Base-by-base conservation (phyloP, 2,888 invertebrate species). In the Stenoptilia bipunctidactyla region DNA sequence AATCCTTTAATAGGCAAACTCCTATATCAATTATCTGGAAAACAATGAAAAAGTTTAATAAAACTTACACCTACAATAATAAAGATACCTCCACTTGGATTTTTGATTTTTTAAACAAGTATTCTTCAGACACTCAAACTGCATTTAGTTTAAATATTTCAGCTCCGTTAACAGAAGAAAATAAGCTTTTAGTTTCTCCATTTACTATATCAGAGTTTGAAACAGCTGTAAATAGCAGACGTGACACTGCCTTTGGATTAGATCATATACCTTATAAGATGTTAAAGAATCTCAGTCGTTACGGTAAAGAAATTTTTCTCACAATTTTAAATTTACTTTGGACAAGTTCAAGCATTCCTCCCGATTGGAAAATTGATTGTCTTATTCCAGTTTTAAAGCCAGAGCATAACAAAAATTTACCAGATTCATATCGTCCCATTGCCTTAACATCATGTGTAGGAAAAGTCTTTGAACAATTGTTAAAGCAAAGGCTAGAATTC, bases 381-480 rank as follows among this genome's bases (percentile, higher is more conserved):
- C 27, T 45, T 15, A 33, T 45, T 15, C 45, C 45, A 4, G 33
- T 45, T 34, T 27, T 43, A 38, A 45, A 45, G 36, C 41, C 39
- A 9, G n/a, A 34, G 41, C n/a, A 43, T 35, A 10, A 14, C 27
- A 25, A 15, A 25, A 37, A n/a, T 15, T 12, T 37, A 15, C 20
- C 15, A 12, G 35, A 40, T 15, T 46, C 42, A 6, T 46, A 44
- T 40, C 38, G 44, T n/a, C 44, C 46, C 4, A 46, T 45, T 15
- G 40, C 46, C 14, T 36, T 44, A 5, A 44, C 41, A 14, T 44
- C 46, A 10, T 44, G 46, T 41, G 37, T 41, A 5, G 41, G 42
- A 4, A 46, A 46, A 39, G 20, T 44, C 9, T 46, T 46, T 41
- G 41, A 46, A 37, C 43, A 44, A 13, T 30, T 44, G 9, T 36